Conservation (phyloP, 1,140 invertebrate genomes). For the Danaus melanippus region DNA sequence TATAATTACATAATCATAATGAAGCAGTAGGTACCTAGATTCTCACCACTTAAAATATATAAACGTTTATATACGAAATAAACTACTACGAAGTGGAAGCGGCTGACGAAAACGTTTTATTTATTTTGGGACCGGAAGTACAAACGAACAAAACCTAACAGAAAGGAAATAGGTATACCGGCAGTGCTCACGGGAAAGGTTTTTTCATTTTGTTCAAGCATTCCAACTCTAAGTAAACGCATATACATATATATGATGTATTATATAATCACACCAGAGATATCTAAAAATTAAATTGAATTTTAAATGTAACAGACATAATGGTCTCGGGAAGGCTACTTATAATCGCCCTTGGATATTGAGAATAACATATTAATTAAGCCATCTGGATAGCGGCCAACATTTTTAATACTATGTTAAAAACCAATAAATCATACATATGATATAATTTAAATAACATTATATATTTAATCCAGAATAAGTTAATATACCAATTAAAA, state of each 20-base stretch:
- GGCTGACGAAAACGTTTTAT: constrained; percentile 30
- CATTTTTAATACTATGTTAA: no score
- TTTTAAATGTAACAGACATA: constrained; percentile 1
- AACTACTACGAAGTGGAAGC: background rate
- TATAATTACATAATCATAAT: constrained; percentile 5
- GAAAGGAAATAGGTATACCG: constrained; percentile 31
- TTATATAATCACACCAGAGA: no score
- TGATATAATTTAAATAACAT: constrained; percentile 3
- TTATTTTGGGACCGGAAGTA: constrained; percentile 26
- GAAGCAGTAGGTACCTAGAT: constrained; percentile 13
- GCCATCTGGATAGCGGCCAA: no score
- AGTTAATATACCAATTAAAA: constrained; percentile 65
- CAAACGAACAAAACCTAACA: constrained; percentile 34
- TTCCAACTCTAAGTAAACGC: no score
- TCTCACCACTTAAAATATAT: constrained; percentile 3
- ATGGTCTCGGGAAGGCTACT: constrained; percentile 7
- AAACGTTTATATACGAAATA: no score
- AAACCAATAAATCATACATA: background rate
- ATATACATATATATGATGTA: no score
- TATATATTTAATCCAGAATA: constrained; percentile 13
- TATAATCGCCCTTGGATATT: no score
- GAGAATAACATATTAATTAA: no score
- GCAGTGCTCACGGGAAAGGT: constrained; percentile 21
- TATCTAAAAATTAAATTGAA: no score
- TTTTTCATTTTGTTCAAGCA: no score